A percentile compares a stretch with the other conserved stretches of the same genome.
Conservation (phyloP, 2,888 invertebrate genomes). For the Diogma glabrata region DNA sequence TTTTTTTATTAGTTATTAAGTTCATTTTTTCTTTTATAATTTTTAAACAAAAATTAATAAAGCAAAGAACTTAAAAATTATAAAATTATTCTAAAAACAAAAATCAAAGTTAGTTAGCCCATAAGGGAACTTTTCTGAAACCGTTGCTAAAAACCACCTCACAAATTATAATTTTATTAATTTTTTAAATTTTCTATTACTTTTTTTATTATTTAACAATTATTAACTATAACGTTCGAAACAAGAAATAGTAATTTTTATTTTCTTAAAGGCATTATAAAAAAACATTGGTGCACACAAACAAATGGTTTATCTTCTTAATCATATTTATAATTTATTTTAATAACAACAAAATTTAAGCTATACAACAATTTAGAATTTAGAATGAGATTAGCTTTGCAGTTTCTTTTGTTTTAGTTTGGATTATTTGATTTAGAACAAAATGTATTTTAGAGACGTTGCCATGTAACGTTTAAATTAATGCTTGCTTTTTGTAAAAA, state of each 20-base stretch:
- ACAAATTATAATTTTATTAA: slow-evolving; percentile 5
- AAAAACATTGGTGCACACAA: background rate
- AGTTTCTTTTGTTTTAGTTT: too few species aligned
- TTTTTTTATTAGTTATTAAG: background rate
- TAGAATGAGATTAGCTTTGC: too few species aligned
- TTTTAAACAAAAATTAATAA: slow-evolving; percentile 2
- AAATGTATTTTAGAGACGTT: too few species aligned
- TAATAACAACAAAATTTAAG: too few species aligned
- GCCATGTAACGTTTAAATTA: too few species aligned
- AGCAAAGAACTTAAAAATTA: background rate
- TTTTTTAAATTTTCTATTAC: background rate
- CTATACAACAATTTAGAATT: too few species aligned
- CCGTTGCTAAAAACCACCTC: slow-evolving; percentile 36
- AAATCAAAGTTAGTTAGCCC: slow-evolving; percentile 30
- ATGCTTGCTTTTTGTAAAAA: too few species aligned
- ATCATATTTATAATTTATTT: too few species aligned
- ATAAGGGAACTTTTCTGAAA: slow-evolving; percentile 61
- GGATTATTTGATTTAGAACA: too few species aligned
- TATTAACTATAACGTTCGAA: background rate
- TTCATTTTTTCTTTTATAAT: slow-evolving; percentile 3
- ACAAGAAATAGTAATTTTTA: background rate
- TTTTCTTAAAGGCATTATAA: too few species aligned
- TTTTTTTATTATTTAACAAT: background rate
- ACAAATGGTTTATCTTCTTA: too few species aligned
- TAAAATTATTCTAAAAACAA: slow-evolving; percentile 1